Conservation (phyloP, 2,797 vertebrate genomes). For the Brachymystax lenok region DNA sequence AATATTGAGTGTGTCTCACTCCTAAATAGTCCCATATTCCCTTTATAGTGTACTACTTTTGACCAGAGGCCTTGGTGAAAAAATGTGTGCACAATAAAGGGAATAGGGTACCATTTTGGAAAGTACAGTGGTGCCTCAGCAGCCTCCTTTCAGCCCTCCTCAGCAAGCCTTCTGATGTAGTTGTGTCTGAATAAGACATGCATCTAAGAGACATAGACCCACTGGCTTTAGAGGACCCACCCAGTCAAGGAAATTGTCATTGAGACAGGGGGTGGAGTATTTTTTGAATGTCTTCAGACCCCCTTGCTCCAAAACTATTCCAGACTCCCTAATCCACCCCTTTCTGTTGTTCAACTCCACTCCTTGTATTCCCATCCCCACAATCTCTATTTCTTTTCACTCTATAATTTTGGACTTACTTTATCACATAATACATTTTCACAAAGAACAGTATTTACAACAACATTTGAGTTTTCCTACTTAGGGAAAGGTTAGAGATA, state of each 20-base stretch:
- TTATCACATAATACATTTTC: neutral
- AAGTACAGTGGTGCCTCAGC: neutral
- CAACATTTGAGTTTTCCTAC: conserved; percentile 42
- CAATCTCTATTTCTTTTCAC: conserved; percentile 31
- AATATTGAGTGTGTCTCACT: neutral
- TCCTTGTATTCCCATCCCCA: conserved; percentile 7
- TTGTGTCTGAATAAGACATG: conserved; percentile 56
- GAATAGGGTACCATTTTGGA: neutral
- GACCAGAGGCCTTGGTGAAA: conserved; percentile 1
- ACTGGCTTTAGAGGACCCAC: conserved; percentile 49
- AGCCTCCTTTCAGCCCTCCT: conserved; percentile 27
- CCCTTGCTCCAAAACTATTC: conserved; percentile 44
- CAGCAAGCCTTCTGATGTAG: conserved; percentile 63
- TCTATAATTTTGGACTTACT: conserved; percentile 19
- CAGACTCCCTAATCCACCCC: conserved; percentile 55
- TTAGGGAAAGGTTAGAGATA: conserved; percentile 33
- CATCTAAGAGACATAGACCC: conserved; percentile 43
- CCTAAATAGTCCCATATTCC: neutral
- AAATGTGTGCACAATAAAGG: neutral
- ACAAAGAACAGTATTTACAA: neutral
- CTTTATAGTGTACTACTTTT: neutral
- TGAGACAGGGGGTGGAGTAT: conserved; percentile 48
- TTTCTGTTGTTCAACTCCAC: conserved; percentile 44
- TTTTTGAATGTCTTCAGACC: conserved; percentile 58
- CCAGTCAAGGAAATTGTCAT: conserved; percentile 62